Percentiles rank a stretch among this genome's conserved stretches.
These are phyloP conservation scores for Drosophila atripex DNA, from an alignment of 2,888 invertebrate genomes.

Conservation along the genomic window DNA sequence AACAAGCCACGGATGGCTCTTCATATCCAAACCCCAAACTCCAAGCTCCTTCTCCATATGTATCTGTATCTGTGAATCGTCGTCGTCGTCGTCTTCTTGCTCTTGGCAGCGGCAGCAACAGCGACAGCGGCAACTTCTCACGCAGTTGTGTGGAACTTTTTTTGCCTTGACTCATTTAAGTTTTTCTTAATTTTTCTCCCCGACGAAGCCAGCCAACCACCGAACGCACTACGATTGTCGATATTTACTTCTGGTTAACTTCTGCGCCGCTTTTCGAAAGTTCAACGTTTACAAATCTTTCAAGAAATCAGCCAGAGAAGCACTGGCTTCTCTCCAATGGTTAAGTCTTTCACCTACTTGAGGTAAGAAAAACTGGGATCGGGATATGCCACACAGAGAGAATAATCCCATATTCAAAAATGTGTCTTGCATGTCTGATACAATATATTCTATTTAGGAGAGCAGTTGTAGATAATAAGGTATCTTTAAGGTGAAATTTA, in stretches of 20 bases:
- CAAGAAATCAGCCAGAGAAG: conserved; percentile 65
- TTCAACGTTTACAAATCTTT: conserved; percentile 77
- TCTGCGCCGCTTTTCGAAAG: conserved; percentile 69
- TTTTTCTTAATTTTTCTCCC: conserved; percentile 74
- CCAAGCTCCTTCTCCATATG: conserved; percentile 13
- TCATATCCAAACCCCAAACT: conserved; percentile 3
- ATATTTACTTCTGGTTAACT: conserved; percentile 75
- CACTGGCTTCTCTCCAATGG: conserved; percentile 27
- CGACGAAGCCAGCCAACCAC: conserved; percentile 24
- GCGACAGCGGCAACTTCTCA: conserved; percentile 64
- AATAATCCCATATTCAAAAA: no score
- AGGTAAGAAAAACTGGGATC: conserved; percentile 11
- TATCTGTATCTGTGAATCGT: conserved; percentile 24
- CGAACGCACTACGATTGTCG: conserved; percentile 62
- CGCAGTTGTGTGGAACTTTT: conserved; percentile 76
- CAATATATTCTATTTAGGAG: no score
- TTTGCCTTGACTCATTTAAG: conserved; percentile 70
- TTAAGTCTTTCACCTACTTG: conserved; percentile 68
- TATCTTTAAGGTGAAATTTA: no score
- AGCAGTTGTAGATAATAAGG: no score
- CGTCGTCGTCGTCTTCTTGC: conserved; percentile 11
- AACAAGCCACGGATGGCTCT: conserved; percentile 41
- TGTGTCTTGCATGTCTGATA: no score
- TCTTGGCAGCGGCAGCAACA: no score
- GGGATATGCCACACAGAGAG: background rate